Evolutionary conservation across 2,797 vertebrate genomes (phyloP).

Genomic region (Pangasius djambal): DNA sequence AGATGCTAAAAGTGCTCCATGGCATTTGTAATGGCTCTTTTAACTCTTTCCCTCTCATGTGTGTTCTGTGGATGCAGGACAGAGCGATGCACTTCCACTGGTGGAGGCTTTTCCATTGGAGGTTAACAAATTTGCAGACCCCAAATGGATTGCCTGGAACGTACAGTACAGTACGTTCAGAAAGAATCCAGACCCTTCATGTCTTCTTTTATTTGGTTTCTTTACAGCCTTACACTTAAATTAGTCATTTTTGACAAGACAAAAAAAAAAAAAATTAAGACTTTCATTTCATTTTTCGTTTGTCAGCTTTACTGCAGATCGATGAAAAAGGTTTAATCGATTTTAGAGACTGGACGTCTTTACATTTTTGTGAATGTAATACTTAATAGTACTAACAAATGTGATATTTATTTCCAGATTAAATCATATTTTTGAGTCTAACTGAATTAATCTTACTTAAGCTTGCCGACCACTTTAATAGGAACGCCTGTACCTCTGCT

Average conservation of each 20-base stretch:
- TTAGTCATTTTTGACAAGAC: neutral
- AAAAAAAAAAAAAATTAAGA: neutral
- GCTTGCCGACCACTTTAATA: neutral
- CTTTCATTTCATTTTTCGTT: neutral
- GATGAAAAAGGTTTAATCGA: neutral
- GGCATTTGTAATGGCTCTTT: slow-evolving; percentile 76
- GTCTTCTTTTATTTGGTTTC: neutral
- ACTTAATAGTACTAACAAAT: neutral
- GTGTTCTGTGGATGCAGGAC: slow-evolving; percentile 35
- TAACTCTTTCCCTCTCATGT: slow-evolving; percentile 69
- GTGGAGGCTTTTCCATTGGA: slow-evolving; percentile 24
- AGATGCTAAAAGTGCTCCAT: slow-evolving; percentile 70
- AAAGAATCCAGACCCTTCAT: neutral
- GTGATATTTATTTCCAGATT: neutral
- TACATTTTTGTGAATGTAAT: neutral
- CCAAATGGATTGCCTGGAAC: neutral
- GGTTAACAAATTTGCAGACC: slow-evolving; percentile 7
- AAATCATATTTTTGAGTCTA: neutral
- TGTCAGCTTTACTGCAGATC: neutral
- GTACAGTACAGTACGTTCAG: neutral
- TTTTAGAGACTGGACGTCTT: neutral
- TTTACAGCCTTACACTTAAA: neutral
- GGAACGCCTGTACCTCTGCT: neutral
- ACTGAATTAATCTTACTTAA: neutral
- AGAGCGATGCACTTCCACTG: slow-evolving; percentile 30